A percentile compares a stretch with the other conserved stretches of the same genome.
These are phyloP conservation scores for Pammene fasciana DNA, from an alignment of 2,888 invertebrate genomes.

Conservation along the genomic window DNA sequence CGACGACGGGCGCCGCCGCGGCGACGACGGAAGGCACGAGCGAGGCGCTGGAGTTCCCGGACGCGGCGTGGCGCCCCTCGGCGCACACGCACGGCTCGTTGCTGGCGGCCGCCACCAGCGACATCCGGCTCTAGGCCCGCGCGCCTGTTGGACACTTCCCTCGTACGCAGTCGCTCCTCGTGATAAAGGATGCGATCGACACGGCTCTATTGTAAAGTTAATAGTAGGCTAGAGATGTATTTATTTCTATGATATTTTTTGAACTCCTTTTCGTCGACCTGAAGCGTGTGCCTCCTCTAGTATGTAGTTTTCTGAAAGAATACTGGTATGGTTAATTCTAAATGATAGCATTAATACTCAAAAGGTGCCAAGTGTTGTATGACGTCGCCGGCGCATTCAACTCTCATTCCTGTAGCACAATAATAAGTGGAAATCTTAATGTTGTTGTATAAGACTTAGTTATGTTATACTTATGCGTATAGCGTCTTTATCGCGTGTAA, in stretches of 20 bases:
- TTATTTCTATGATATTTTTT: conserved; percentile 66
- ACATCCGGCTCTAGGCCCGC: conserved; percentile 65
- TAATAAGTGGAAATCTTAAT: conserved; percentile 65
- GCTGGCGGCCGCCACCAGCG: conserved; percentile 64
- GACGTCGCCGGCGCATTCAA: conserved; percentile 57
- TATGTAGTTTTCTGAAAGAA: conserved; percentile 61
- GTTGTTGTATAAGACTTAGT: conserved; percentile 46
- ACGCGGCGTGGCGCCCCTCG: conserved; percentile 48
- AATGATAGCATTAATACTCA: conserved; percentile 76
- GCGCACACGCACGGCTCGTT: conserved; percentile 51
- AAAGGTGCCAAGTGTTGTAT: conserved; percentile 71
- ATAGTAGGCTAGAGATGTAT: conserved; percentile 58
- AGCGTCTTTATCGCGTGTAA: conserved; percentile 50
- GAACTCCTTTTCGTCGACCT: conserved; percentile 72
- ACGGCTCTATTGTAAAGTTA: conserved; percentile 49
- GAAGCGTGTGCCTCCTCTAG: conserved; percentile 75
- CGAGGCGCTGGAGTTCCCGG: conserved; percentile 25
- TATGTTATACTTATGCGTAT: conserved; percentile 47
- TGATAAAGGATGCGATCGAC: conserved; percentile 35
- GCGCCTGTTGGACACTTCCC: conserved; percentile 38
- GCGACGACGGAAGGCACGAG: conserved; percentile 42
- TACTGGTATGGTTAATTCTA: conserved; percentile 61
- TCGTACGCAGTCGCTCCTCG: conserved; percentile 36
- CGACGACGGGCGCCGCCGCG: conserved; percentile 41
- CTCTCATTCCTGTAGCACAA: conserved; percentile 77